Conservation (phyloP, 1,140 invertebrate species). For the Drosophila paulistorum region DNA sequence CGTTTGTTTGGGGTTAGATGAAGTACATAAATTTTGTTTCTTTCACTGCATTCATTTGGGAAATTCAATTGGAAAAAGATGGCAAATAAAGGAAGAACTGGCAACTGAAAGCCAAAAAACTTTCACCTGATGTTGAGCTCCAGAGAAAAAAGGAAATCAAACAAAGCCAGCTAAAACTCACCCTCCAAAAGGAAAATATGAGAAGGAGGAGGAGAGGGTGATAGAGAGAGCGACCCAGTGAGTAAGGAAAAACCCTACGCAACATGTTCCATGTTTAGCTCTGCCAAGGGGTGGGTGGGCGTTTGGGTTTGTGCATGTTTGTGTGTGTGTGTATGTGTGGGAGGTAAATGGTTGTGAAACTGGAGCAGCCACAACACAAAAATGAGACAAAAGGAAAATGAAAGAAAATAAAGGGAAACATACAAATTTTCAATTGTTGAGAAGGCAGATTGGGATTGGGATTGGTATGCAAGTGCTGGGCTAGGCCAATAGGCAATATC, state of each 20-base stretch:
- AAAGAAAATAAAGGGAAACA: constrained; percentile 34
- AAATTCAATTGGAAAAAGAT: too few species aligned
- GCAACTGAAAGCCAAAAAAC: not conserved
- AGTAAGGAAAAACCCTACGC: constrained; percentile 63
- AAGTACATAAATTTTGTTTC: not conserved
- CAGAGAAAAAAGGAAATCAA: not conserved
- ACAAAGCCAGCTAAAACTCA: not conserved
- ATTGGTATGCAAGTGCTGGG: constrained; percentile 14
- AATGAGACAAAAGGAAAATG: not conserved
- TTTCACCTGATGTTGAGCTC: not conserved
- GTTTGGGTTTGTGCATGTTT: not conserved
- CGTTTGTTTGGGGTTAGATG: not conserved
- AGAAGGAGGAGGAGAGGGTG: not conserved
- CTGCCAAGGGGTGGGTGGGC: constrained; percentile 13
- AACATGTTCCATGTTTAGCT: constrained; percentile 77
- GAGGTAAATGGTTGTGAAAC: constrained; percentile 29
- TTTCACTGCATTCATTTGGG: too few species aligned
- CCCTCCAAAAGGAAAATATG: constrained; percentile 13
- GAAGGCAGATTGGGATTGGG: constrained; percentile 28
- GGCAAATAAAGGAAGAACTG: too few species aligned
- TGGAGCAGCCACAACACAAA: constrained; percentile 58
- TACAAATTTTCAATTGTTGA: constrained; percentile 65
- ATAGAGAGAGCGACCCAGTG: constrained; percentile 1
- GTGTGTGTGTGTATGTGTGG: constrained; percentile 18
- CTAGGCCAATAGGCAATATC: constrained; percentile 76